Conservation (phyloP, 2,113 vertebrate genomes). For the Scopus umbretta region DNA sequence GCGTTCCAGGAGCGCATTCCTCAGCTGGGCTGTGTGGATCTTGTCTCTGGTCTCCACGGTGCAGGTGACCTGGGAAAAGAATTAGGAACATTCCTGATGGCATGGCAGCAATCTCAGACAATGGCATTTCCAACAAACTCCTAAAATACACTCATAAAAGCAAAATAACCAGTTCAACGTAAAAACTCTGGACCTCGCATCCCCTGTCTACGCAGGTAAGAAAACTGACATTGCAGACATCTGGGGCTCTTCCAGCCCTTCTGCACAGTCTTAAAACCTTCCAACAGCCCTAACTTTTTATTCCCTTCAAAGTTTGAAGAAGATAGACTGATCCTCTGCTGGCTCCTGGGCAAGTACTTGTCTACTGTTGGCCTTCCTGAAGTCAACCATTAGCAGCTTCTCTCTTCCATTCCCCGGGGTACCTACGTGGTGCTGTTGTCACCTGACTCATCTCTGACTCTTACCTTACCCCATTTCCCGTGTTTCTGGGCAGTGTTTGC, state of each 20-base stretch:
- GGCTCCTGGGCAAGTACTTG: not conserved
- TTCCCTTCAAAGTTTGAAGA: not conserved
- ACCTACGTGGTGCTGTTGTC: not conserved
- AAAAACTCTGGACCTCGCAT: not conserved
- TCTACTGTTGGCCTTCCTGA: not conserved
- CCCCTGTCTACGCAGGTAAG: not conserved
- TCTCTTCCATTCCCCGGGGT: not conserved
- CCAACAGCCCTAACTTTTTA: not conserved
- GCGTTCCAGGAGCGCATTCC: constrained; percentile 74
- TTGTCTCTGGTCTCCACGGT: constrained; percentile 86
- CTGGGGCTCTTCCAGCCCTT: not conserved
- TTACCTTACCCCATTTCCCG: not conserved
- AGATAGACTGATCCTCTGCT: not conserved
- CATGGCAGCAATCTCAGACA: not conserved
- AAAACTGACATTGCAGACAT: not conserved
- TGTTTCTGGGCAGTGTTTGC: not conserved
- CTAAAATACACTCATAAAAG: not conserved
- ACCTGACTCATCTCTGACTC: not conserved
- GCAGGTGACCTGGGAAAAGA: constrained; percentile 81
- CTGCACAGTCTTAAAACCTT: not conserved
- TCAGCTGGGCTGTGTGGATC: constrained; percentile 78
- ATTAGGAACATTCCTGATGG: constrained; percentile 22
- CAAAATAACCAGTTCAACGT: not conserved
- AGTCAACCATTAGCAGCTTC: not conserved
- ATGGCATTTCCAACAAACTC: not conserved